Evolutionary conservation across 2,797 vertebrate genomes (phyloP).

Genomic region (Cossypha niveicapilla): DNA sequence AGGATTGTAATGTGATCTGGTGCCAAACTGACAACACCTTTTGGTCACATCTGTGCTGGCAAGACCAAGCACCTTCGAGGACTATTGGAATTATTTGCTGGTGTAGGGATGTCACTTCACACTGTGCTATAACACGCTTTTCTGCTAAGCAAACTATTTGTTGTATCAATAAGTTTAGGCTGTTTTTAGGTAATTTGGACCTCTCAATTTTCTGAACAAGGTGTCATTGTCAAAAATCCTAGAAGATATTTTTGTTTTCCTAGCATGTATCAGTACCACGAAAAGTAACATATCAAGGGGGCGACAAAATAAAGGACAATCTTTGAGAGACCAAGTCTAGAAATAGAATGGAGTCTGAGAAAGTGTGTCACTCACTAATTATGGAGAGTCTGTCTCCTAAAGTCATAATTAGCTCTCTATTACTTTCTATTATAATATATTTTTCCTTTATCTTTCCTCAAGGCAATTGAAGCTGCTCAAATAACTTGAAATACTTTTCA

Average conservation of each 20-base stretch:
- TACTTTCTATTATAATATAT: background rate
- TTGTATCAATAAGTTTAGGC: background rate
- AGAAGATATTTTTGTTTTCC: background rate
- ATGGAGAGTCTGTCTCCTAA: background rate
- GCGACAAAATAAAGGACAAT: background rate
- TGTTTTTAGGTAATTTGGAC: background rate
- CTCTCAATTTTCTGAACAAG: background rate
- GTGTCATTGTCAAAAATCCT: background rate
- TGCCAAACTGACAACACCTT: background rate
- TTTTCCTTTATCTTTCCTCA: background rate
- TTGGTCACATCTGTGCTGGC: background rate
- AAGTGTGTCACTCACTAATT: slow-evolving; percentile 47
- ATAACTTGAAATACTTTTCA: background rate
- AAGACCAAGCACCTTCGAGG: background rate
- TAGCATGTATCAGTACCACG: background rate
- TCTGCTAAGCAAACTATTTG: background rate
- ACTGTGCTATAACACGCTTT: background rate
- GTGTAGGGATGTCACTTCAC: background rate
- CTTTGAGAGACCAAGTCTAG: background rate
- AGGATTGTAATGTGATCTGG: slow-evolving; percentile 7
- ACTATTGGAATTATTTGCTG: background rate
- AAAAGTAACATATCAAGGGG: background rate
- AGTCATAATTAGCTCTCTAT: slow-evolving; percentile 19
- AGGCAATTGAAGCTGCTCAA: background rate
- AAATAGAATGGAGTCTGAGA: slow-evolving; percentile 19